Base-by-base conservation (phyloP, 2,113 vertebrate genomes). In the Collichthys lucidus region DNA sequence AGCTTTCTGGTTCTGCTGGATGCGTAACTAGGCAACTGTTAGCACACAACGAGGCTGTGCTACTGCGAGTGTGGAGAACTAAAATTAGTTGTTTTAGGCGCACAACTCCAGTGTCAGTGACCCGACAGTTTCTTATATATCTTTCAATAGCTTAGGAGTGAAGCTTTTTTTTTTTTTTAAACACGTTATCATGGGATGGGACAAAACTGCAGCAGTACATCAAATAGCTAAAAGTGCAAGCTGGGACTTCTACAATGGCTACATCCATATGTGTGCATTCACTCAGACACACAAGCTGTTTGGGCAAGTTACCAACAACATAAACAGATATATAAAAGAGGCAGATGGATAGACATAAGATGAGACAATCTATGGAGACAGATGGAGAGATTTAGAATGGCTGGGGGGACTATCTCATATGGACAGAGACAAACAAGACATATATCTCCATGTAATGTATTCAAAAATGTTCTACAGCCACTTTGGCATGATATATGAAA, bases 291-390 rank as follows among this genome's bases (percentile, higher is more conserved):
- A 64, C 75, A 85, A 47, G 64, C 64, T 64, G 83, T 73, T 72
- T 55, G 42, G 66, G 75, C 60, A 60, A 74, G 55, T 74, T 47
- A 72, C 44, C 73, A 90, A 71, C 42, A 77, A 70, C 61, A 69
- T 80, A 79, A 69, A 84, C 49, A 77, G 59, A 72, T 59, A 83
- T 50, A 83, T 44, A 53, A 81, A 40, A 68, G 70, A 70, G 50
- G 79, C 64, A 90, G 55, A 90, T 61, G 76, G 72, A 85, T 20
- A 79, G n/a, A 90, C 15, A 69, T 4, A 63, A 69, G 49, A 52
- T 68, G 29, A 79, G 59, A 68, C 22, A 71, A 80, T 42, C 42
- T 52, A 24, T 26, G 14, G 11, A 74, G 47, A 69, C 59, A 87
- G 77, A 82, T 64, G 49, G 78, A 80, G 57, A 61, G 59, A 75